Percentiles rank a stretch among this genome's conserved stretches.
phyloP scores from a whole-genome alignment of 2,888 invertebrate genomes.

The Psylliodes chrysocephalus region DNA sequence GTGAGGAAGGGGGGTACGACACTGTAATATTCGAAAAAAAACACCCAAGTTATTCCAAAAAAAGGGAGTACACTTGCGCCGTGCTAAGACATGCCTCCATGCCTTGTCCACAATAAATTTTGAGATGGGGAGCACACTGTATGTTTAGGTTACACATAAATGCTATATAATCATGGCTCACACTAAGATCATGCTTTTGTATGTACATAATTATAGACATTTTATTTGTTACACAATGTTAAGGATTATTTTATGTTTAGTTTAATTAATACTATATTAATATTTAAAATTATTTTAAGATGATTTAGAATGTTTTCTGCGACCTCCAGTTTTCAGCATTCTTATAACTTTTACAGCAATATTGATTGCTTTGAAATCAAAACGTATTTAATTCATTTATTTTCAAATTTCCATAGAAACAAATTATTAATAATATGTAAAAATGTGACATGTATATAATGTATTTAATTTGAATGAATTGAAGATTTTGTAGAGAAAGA shows the following conservation, averaged over 20 bases:
- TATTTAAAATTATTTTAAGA: too few relatives aligned
- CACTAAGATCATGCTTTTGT: slow-evolving; percentile 36
- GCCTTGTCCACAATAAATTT: slow-evolving; percentile 34
- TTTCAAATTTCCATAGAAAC: too few relatives aligned
- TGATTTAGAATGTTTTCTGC: too few relatives aligned
- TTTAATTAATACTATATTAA: not conserved
- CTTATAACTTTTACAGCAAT: too few relatives aligned
- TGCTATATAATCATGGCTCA: slow-evolving; percentile 21
- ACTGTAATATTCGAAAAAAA: slow-evolving; percentile 32
- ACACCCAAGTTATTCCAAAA: slow-evolving; percentile 28
- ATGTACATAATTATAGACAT: slow-evolving; percentile 24
- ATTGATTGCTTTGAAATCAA: too few relatives aligned
- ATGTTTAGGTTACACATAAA: slow-evolving; percentile 27
- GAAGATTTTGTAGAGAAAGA: too few relatives aligned
- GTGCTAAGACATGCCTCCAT: slow-evolving; percentile 47
- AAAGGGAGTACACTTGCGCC: slow-evolving; percentile 37
- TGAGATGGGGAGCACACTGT: slow-evolving; percentile 28
- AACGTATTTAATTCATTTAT: too few relatives aligned
- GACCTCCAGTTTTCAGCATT: too few relatives aligned
- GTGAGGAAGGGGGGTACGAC: slow-evolving; percentile 66
- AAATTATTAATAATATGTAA: too few relatives aligned
- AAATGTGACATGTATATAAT: too few relatives aligned
- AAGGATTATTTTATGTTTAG: slow-evolving; percentile 1
- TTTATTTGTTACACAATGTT: not conserved
- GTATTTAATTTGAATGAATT: too few relatives aligned